phyloP scores from a whole-genome alignment of 2,888 invertebrate genomes.

The Leptothorax acervorum region DNA sequence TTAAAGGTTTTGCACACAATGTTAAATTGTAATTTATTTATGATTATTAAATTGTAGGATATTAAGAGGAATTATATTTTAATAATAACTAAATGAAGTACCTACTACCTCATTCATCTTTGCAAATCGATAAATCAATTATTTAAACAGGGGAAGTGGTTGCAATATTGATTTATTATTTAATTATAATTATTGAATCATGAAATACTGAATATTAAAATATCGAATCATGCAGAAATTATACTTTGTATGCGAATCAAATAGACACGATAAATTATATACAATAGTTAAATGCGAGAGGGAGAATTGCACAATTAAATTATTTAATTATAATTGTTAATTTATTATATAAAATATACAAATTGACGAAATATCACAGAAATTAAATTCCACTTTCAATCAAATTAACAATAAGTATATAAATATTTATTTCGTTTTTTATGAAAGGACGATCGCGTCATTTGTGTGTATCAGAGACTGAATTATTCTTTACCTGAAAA shows the following conservation, averaged over 20 bases:
- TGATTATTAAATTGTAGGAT: constrained; percentile 3
- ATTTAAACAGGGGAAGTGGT: background rate
- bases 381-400: constrained; percentile 5
- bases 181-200: constrained; percentile 9
- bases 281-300: background rate
- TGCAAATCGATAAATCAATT: background rate
- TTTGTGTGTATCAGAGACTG: background rate
- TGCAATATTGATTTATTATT: background rate
- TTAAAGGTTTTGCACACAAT: background rate
- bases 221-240: constrained; percentile 9
- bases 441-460: background rate
- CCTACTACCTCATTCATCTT: background rate
- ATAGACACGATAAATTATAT: background rate
- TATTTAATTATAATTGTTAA: constrained; percentile 17
- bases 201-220: background rate
- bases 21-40: background rate
- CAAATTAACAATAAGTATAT: background rate
- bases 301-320: background rate
- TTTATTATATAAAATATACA: background rate
- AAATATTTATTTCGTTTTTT: constrained; percentile 7
- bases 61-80: constrained; percentile 7
- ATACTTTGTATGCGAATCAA: background rate
- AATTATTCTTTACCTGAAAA: constrained; percentile 32
- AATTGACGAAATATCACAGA: background rate
- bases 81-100: constrained; percentile 9